These are phyloP conservation scores for Oncopodura yosiiana DNA, from an alignment of 1,140 invertebrate genomes.

Conservation along the genomic window DNA sequence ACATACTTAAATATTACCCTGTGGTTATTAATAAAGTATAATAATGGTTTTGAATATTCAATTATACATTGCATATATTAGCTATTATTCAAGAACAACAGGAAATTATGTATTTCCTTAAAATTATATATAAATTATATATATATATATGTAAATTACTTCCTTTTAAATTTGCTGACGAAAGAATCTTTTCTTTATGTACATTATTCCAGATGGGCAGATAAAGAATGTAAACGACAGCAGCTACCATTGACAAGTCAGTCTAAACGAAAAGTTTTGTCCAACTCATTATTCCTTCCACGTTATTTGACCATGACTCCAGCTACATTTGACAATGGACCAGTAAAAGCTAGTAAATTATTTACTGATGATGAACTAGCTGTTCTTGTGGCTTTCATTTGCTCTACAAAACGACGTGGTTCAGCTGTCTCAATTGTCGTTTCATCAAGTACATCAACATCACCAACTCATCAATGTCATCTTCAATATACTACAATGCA, in stretches of 20 bases:
- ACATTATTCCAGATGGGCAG: slow-evolving; percentile 55
- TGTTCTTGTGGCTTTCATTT: slow-evolving; percentile 31
- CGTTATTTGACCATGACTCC: slow-evolving; percentile 54
- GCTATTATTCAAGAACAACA: too few relatives aligned
- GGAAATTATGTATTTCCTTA: too few relatives aligned
- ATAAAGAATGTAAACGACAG: slow-evolving; percentile 52
- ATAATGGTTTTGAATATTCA: too few relatives aligned
- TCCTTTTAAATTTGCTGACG: too few relatives aligned
- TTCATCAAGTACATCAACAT: not conserved
- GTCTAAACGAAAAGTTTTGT: slow-evolving; percentile 52
- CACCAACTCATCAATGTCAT: not conserved
- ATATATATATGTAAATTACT: too few relatives aligned
- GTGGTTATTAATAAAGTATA: too few relatives aligned
- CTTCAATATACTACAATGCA: not conserved
- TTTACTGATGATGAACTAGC: slow-evolving; percentile 39
- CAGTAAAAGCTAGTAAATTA: slow-evolving; percentile 39
- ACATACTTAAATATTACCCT: not conserved
- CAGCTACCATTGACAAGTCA: slow-evolving; percentile 50
- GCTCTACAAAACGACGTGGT: not conserved
- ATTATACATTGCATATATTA: too few relatives aligned
- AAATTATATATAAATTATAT: too few relatives aligned
- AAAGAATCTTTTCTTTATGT: too few relatives aligned
- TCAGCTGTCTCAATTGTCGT: too few relatives aligned
- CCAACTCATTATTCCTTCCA: slow-evolving; percentile 53
- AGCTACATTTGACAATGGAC: slow-evolving; percentile 48